phyloP scores from a whole-genome alignment of 2,888 invertebrate genomes.

The Dysmachus trigonus region DNA sequence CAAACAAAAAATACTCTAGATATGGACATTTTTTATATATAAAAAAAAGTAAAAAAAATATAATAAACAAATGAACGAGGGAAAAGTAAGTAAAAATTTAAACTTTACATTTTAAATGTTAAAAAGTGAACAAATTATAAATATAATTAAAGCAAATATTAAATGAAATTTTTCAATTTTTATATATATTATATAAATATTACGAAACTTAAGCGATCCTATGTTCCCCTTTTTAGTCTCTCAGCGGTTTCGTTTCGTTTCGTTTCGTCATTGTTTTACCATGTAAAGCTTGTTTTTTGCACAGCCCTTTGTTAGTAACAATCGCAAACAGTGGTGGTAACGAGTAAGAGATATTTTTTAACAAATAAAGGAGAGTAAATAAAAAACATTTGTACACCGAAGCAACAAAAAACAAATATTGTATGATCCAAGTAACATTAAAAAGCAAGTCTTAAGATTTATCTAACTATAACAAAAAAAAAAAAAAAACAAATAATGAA shows the following conservation, averaged over 20 bases:
- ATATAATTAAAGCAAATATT: slow-evolving; percentile 43
- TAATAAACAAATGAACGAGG: not conserved
- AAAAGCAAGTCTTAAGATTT: not conserved
- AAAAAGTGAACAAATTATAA: slow-evolving; percentile 27
- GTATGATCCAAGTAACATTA: not conserved
- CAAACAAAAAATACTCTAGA: not conserved
- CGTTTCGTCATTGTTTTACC: not conserved
- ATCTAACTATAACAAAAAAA: not conserved
- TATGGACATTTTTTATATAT: slow-evolving; percentile 37
- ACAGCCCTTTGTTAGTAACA: not conserved
- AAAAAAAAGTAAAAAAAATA: slow-evolving; percentile 6
- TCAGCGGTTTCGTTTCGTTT: slow-evolving; percentile 3
- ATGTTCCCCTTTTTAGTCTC: not conserved
- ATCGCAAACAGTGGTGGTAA: not conserved
- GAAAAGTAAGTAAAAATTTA: slow-evolving; percentile 20
- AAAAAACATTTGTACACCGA: not conserved
- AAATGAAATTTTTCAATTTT: slow-evolving; percentile 36
- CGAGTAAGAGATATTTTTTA: slow-evolving; percentile 1
- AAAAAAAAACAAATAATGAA: not conserved
- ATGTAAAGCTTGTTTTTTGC: slow-evolving; percentile 17
- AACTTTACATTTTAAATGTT: slow-evolving; percentile 42
- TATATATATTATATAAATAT: slow-evolving; percentile 37
- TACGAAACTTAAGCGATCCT: slow-evolving; percentile 24
- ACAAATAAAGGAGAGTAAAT: not conserved
- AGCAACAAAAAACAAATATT: not conserved